phyloP scores from a whole-genome alignment of 2,797 vertebrate species.

The Hephaestus fuliginosus region DNA sequence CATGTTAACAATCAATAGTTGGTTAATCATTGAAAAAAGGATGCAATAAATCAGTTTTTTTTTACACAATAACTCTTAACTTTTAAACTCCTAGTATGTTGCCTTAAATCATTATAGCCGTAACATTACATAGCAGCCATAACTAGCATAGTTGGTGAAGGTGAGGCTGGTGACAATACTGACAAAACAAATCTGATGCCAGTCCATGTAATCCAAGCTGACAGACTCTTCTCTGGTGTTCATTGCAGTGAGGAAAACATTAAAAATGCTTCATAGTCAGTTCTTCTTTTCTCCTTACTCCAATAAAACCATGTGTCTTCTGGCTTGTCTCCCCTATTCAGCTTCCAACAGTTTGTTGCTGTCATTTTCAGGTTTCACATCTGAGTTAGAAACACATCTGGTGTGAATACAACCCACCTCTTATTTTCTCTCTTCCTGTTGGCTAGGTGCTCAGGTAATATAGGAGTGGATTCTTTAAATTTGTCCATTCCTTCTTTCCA shows the following conservation, averaged over 20 bases:
- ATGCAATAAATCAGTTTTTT: background rate
- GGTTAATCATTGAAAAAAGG: background rate
- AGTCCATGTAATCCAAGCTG: background rate
- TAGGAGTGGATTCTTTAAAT: background rate
- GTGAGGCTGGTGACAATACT: conserved; percentile 3
- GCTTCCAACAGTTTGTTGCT: background rate
- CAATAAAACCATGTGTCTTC: background rate
- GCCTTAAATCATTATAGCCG: no score
- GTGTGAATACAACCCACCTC: background rate
- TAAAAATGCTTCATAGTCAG: conserved; percentile 1
- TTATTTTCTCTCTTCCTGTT: background rate
- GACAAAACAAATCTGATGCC: conserved; percentile 11
- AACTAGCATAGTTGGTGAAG: background rate
- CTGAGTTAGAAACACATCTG: background rate
- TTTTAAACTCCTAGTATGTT: no score
- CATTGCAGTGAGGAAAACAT: conserved; percentile 14
- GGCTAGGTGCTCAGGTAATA: background rate
- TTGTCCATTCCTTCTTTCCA: conserved; percentile 15
- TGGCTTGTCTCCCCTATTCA: background rate
- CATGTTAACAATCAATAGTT: background rate
- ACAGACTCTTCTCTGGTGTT: conserved; percentile 15
- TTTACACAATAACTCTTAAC: no score
- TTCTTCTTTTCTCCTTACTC: background rate
- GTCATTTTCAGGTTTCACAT: conserved; percentile 16
- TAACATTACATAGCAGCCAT: no score